These are phyloP conservation scores for Mesitornis unicolor DNA, from an alignment of 2,113 vertebrate species.

Conservation along the genomic window DNA sequence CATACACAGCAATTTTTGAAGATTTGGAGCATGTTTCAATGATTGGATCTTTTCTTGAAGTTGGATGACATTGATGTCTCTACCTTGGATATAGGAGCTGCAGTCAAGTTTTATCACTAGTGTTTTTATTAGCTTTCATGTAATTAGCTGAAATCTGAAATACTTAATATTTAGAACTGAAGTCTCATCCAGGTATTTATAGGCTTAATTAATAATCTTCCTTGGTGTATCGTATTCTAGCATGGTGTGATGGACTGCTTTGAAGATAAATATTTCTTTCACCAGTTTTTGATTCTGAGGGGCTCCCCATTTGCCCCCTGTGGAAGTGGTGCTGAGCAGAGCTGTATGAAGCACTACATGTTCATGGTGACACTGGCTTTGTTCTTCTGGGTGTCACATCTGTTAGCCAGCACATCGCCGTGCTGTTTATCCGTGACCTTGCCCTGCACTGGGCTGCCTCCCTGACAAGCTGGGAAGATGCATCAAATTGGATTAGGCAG, in stretches of 20 bases:
- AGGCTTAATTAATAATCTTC: not conserved
- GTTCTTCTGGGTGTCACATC: not conserved
- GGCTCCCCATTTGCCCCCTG: fast-evolving
- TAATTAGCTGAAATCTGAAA: not conserved
- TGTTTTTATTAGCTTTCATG: not conserved
- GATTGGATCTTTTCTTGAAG: not conserved
- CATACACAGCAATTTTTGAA: not conserved
- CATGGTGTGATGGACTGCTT: not conserved
- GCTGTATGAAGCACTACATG: not conserved
- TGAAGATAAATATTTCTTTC: not conserved
- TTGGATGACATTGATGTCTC: not conserved
- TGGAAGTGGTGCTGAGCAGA: not conserved
- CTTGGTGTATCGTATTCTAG: not conserved
- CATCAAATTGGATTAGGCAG: not conserved
- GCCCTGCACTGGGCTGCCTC: not conserved
- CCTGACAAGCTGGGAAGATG: not conserved
- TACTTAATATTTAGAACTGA: not conserved
- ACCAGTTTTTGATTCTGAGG: not conserved
- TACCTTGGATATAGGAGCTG: not conserved
- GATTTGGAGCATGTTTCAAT: not conserved
- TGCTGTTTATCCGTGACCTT: not conserved
- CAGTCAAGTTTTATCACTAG: not conserved
- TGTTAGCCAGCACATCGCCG: not conserved
- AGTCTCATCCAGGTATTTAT: not conserved
- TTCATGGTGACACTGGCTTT: not conserved